Conservation (phyloP, 2,888 invertebrate species). For the Malachius bipustulatus region DNA sequence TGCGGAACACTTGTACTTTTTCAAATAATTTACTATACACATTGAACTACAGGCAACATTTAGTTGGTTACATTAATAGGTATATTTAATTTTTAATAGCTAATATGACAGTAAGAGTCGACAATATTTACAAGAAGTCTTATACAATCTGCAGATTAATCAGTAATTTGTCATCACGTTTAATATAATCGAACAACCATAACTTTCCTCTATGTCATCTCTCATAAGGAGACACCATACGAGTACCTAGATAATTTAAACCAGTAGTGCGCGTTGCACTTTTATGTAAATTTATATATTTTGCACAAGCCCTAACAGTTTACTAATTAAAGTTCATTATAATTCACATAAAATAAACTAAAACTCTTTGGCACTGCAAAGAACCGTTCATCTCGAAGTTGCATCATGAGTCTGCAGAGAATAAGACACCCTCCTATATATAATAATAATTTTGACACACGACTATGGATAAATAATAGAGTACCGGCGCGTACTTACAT, state of each 20-base stretch:
- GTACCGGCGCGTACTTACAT: too few relatives aligned
- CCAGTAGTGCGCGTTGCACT: constrained; percentile 25
- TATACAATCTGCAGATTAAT: constrained; percentile 27
- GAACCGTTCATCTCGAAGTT: constrained; percentile 31
- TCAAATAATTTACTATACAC: constrained; percentile 39
- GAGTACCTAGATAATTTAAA: too few relatives aligned
- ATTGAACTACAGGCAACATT: constrained; percentile 39
- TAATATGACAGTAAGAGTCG: constrained; percentile 37
- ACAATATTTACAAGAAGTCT: constrained; percentile 34
- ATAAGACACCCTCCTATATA: constrained; percentile 14
- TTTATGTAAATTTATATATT: constrained; percentile 22
- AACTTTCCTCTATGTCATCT: constrained; percentile 18
- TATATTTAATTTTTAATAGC: constrained; percentile 36
- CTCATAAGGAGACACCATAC: too few relatives aligned
- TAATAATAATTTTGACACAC: constrained; percentile 6
- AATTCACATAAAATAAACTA: constrained; percentile 26
- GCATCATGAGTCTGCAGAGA: constrained; percentile 22
- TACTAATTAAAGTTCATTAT: constrained; percentile 20
- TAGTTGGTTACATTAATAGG: constrained; percentile 31
- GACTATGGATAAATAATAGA: too few relatives aligned
- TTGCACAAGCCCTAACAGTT: constrained; percentile 35
- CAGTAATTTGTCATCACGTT: constrained; percentile 26
- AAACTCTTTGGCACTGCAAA: constrained; percentile 39
- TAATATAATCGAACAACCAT: constrained; percentile 24
- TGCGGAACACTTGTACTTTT: too few relatives aligned